phyloP scores from a whole-genome alignment of 2,888 invertebrate species.

The Ophion slaviceki region DNA sequence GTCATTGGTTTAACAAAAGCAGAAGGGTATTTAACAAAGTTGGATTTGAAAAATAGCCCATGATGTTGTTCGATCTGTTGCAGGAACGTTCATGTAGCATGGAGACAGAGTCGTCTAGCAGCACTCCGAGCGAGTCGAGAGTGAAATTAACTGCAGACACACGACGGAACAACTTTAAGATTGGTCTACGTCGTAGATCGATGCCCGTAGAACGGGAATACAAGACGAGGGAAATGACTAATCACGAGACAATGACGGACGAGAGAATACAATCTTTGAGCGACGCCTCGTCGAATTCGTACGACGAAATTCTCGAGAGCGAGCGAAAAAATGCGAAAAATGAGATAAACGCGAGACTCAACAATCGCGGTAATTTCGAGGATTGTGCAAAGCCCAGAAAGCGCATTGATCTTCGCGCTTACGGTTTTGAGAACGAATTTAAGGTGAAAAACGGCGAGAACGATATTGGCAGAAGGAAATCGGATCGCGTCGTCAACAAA shows the following conservation, averaged over 20 bases:
- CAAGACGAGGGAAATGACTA: constrained; percentile 11
- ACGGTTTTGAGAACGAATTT: constrained; percentile 78
- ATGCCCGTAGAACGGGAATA: background rate
- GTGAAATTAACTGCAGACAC: constrained; percentile 66
- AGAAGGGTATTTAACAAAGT: background rate
- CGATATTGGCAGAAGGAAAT: constrained; percentile 50
- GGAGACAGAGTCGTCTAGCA: constrained; percentile 60
- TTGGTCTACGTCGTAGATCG: constrained; percentile 14
- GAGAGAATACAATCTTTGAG: constrained; percentile 51
- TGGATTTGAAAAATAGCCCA: constrained; percentile 22
- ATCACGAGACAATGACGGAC: background rate
- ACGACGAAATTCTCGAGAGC: constrained; percentile 59
- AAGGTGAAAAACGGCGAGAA: constrained; percentile 55
- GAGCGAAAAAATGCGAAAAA: constrained; percentile 75
- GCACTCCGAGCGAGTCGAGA: constrained; percentile 64
- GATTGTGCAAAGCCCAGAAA: constrained; percentile 72
- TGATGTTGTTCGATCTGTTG: constrained; percentile 70
- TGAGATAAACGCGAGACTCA: constrained; percentile 78
- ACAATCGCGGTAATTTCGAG: constrained; percentile 74
- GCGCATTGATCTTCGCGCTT: constrained; percentile 77
- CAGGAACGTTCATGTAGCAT: constrained; percentile 71
- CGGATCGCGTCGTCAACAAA: constrained; percentile 76
- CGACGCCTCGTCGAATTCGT: constrained; percentile 42
- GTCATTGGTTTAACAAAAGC: constrained; percentile 32
- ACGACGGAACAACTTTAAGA: constrained; percentile 68